Evolutionary conservation across 2,113 vertebrate genomes (phyloP).

Genomic region (Odontophorus gujanensis): DNA sequence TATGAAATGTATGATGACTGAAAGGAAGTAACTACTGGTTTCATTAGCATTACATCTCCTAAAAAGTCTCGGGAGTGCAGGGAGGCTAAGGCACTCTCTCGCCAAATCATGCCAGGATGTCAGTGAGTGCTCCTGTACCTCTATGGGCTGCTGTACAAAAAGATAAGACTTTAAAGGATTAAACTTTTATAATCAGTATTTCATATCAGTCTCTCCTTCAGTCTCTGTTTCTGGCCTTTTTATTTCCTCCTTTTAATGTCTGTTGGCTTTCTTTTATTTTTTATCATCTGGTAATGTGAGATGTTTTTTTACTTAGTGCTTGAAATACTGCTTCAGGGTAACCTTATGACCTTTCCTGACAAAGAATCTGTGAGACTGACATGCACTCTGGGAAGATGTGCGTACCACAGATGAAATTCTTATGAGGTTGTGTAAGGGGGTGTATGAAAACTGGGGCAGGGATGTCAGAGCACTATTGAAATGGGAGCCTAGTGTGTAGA

Average conservation of each 20-base stretch:
- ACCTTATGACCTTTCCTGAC: neutral
- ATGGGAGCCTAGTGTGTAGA: neutral
- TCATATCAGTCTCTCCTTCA: neutral
- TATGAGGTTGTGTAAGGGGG: neutral
- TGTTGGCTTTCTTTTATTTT: neutral
- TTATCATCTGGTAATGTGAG: neutral
- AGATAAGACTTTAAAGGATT: slow-evolving; percentile 14
- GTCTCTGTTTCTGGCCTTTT: neutral
- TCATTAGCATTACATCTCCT: neutral
- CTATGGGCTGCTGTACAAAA: neutral
- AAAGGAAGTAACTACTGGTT: neutral
- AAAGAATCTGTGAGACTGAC: neutral
- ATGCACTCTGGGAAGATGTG: neutral
- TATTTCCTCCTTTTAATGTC: neutral
- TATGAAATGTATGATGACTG: neutral
- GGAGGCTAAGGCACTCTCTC: neutral
- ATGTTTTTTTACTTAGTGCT: neutral
- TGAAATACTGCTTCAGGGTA: neutral
- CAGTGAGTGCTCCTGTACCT: neutral
- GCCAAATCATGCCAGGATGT: neutral
- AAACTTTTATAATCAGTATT: neutral
- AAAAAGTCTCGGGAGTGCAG: neutral
- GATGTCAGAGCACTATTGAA: neutral
- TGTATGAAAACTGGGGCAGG: neutral
- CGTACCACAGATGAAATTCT: neutral